A percentile compares a stretch with the other conserved stretches of the same genome.
These are phyloP conservation scores for Metellina segmentata DNA, from an alignment of 2,888 invertebrate species.

Conservation along the genomic window DNA sequence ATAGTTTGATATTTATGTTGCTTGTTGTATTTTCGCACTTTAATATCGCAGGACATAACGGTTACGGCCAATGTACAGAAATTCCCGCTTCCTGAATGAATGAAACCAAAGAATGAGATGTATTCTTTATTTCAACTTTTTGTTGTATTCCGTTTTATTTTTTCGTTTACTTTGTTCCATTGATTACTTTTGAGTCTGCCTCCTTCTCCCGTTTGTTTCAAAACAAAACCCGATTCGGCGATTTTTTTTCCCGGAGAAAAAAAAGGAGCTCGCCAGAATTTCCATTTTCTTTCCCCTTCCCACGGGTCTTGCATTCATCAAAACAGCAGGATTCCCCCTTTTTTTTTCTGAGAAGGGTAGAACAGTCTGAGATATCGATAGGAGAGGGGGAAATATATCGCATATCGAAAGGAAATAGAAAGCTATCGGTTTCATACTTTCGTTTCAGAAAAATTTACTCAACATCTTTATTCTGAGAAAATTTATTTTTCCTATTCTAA, in stretches of 20 bases:
- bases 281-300: conserved; percentile 61
- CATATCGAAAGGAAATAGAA: conserved; percentile 62
- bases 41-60: conserved; percentile 42
- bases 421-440: conserved; percentile 26
- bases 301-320: conserved; percentile 58
- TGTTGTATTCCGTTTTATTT: conserved; percentile 5
- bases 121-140: not conserved
- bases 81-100: conserved; percentile 4
- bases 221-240: conserved; percentile 44
- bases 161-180: conserved; percentile 23
- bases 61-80: not conserved
- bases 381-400: conserved; percentile 19
- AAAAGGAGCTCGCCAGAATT: conserved; percentile 32
- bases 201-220: conserved; percentile 22
- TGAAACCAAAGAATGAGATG: not conserved
- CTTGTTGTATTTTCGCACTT: conserved; percentile 47
- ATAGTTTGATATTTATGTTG: conserved; percentile 34
- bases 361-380: conserved; percentile 45
- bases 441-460: conserved; percentile 39
- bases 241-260: conserved; percentile 10
- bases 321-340: conserved; percentile 30
- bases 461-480: conserved; percentile 41
- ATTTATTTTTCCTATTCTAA: conserved; percentile 35
- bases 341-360: conserved; percentile 25
- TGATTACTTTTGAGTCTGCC: conserved; percentile 53